Conservation (phyloP, 1,140 invertebrate species). For the Cydia fagiglandana region DNA sequence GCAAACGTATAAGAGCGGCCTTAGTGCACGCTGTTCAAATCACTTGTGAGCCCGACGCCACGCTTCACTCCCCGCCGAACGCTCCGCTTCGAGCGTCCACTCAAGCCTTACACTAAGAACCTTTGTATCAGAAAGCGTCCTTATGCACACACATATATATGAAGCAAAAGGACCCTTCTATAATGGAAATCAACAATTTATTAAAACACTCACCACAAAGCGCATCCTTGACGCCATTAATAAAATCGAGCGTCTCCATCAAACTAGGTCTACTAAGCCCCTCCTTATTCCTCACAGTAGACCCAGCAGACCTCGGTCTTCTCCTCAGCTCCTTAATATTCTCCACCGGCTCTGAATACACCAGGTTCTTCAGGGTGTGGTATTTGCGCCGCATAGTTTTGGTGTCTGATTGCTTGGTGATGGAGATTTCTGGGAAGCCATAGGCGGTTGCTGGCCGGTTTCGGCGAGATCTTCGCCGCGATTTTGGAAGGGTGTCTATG, state of each 20-base stretch:
- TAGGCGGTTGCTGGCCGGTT: slow-evolving; percentile 55
- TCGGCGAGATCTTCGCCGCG: slow-evolving; percentile 47
- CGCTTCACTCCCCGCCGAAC: too few relatives aligned
- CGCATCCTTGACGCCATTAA: slow-evolving; percentile 68
- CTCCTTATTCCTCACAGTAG: slow-evolving; percentile 63
- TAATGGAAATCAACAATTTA: too few relatives aligned
- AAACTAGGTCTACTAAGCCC: slow-evolving; percentile 65
- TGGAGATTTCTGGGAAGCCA: slow-evolving; percentile 70
- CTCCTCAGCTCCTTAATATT: slow-evolving; percentile 60
- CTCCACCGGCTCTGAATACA: slow-evolving; percentile 69
- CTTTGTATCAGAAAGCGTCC: too few relatives aligned
- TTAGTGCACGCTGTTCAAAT: too few relatives aligned
- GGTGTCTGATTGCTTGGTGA: slow-evolving; percentile 62
- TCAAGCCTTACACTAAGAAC: too few relatives aligned
- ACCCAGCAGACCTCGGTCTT: slow-evolving; percentile 65
- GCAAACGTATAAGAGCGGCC: too few relatives aligned
- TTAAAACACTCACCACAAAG: slow-evolving; percentile 61
- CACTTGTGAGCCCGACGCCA: too few relatives aligned
- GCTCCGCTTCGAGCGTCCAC: too few relatives aligned
- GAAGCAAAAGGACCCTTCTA: too few relatives aligned
- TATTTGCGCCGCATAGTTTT: slow-evolving; percentile 68
- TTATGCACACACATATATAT: too few relatives aligned
- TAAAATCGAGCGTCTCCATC: slow-evolving; percentile 71
- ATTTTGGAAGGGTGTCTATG: slow-evolving; percentile 45
- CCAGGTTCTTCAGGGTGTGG: slow-evolving; percentile 66